phyloP scores from a whole-genome alignment of 2,888 invertebrate genomes.

The Cacoxenus indagator region DNA sequence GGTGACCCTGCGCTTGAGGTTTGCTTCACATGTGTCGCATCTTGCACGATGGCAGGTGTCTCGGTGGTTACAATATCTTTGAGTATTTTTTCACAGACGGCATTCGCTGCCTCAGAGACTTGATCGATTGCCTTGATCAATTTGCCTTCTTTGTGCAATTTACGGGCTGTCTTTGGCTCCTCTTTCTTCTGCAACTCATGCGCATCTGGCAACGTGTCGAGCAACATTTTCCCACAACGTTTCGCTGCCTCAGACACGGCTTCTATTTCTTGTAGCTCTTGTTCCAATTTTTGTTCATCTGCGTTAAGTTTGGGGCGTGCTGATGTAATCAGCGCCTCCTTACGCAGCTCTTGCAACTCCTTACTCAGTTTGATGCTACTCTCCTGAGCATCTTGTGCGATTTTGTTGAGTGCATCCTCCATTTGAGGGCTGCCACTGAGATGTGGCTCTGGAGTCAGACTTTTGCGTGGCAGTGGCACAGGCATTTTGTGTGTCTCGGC shows the following conservation, averaged over 20 bases:
- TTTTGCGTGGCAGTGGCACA: constrained; percentile 73
- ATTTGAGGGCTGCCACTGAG: constrained; percentile 71
- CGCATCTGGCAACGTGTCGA: constrained; percentile 68
- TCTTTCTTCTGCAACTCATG: constrained; percentile 28
- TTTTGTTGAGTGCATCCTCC: constrained; percentile 80
- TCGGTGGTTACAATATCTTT: constrained; percentile 67
- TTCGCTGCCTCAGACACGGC: constrained; percentile 72
- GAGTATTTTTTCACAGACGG: constrained; percentile 68
- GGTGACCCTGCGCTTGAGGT: constrained; percentile 9
- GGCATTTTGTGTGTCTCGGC: constrained; percentile 71
- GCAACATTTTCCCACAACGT: constrained; percentile 71
- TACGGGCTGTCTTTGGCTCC: constrained; percentile 41
- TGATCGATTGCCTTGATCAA: constrained; percentile 67
- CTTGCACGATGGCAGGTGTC: constrained; percentile 63
- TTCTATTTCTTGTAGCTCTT: constrained; percentile 70
- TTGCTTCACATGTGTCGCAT: constrained; percentile 60
- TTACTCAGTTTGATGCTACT: constrained; percentile 80
- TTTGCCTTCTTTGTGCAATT: constrained; percentile 65
- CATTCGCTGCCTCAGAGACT: constrained; percentile 68
- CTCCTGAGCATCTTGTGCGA: constrained; percentile 83
- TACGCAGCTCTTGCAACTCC: constrained; percentile 75
- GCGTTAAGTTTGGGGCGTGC: constrained; percentile 55
- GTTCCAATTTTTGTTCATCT: constrained; percentile 58
- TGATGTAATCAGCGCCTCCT: constrained; percentile 64
- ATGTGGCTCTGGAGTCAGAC: constrained; percentile 71